A percentile compares a stretch with the other conserved stretches of the same genome.
Evolutionary conservation across 53 echinoderm and acorn worm genomes (phyloP).

Genomic region (Paracentrotus lividus): DNA sequence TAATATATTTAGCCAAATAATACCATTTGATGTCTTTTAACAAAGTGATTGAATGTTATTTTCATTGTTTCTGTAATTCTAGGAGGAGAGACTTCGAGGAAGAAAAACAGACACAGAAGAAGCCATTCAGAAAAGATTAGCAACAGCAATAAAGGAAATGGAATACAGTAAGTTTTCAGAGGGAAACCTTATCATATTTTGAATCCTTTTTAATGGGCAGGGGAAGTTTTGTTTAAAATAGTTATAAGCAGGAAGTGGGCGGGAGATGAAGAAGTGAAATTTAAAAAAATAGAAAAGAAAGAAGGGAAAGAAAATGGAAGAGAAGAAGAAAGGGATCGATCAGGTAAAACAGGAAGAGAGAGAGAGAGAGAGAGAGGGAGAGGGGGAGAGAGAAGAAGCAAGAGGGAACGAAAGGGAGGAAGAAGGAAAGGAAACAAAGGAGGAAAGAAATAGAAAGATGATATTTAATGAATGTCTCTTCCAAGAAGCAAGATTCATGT

Average conservation of each 20-base stretch:
- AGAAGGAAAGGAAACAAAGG: no score
- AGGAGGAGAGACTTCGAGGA: conserved; percentile 93
- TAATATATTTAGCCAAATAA: no score
- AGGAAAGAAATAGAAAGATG: no score
- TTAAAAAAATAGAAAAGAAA: background rate
- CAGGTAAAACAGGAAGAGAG: background rate
- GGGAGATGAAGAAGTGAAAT: background rate
- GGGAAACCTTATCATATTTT: background rate
- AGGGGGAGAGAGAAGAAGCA: background rate
- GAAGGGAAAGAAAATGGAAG: background rate
- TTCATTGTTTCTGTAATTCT: background rate
- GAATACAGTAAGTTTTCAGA: conserved; percentile 88
- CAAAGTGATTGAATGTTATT: background rate
- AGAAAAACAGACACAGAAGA: conserved; percentile 95
- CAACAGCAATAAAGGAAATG: conserved; percentile 86
- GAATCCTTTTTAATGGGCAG: no score
- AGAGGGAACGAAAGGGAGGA: background rate
- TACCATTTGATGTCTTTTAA: no score
- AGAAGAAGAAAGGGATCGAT: background rate
- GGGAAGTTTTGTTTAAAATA: background rate
- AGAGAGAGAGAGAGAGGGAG: background rate
- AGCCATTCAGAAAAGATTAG: conserved; percentile 91
- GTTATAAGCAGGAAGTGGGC: background rate
- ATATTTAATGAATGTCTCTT: no score
- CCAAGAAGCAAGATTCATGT: no score